A percentile compares a stretch with the other conserved stretches of the same genome.
These are phyloP conservation scores for Sebastes hopkinsi DNA, from an alignment of 2,797 vertebrate genomes.

Conservation along the genomic window DNA sequence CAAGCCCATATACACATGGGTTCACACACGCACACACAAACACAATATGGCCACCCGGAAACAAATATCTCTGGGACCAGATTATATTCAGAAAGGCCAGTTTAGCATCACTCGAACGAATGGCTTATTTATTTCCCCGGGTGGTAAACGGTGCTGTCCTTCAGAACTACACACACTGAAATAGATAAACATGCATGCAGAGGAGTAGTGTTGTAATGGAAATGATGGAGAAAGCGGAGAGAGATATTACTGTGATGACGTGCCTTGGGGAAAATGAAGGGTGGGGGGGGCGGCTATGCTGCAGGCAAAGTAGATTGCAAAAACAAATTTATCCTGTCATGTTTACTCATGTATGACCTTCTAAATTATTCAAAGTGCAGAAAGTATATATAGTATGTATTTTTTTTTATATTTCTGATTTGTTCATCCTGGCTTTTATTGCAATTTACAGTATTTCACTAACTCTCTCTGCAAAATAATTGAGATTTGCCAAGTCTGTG, in stretches of 20 bases:
- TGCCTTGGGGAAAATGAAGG: background rate
- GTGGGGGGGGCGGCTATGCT: background rate
- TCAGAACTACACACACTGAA: slow-evolving; percentile 1
- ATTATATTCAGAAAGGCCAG: slow-evolving; percentile 36
- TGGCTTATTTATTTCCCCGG: slow-evolving; percentile 31
- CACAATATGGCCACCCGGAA: slow-evolving; percentile 24
- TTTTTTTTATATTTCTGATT: background rate
- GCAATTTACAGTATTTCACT: slow-evolving; percentile 1
- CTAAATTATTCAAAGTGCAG: background rate
- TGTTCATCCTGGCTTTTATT: background rate
- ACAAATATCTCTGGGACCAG: slow-evolving; percentile 27
- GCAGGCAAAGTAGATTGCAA: background rate
- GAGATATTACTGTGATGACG: slow-evolving; percentile 17
- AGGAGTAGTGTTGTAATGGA: background rate
- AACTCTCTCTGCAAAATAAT: background rate
- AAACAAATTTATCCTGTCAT: background rate
- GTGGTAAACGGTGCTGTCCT: slow-evolving; percentile 13
- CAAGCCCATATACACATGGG: slow-evolving; percentile 4
- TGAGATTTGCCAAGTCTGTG: background rate
- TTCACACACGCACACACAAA: background rate
- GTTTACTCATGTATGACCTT: background rate
- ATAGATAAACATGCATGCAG: slow-evolving; percentile 16
- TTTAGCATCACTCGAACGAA: slow-evolving; percentile 50
- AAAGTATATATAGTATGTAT: background rate
- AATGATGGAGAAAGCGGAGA: slow-evolving; percentile 6